Base-by-base conservation (phyloP, 2,888 invertebrate species). In the Ectemnius lituratus region DNA sequence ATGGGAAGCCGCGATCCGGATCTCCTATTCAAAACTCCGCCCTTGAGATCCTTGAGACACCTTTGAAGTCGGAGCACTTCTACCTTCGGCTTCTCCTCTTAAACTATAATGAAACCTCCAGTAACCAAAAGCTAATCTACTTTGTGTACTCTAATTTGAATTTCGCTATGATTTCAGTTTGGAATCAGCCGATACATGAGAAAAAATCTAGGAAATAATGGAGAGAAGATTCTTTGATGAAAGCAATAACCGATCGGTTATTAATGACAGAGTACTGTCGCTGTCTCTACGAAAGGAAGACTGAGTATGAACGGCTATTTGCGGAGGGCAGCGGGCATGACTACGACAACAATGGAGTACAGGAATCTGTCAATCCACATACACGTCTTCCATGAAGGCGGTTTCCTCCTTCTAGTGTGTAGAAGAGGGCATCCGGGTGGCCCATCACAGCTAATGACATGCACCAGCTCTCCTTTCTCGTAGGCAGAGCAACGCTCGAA, bases 311-410 rank as follows among this genome's bases (percentile, higher is more conserved):
- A 73, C 62, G 74, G 80, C 76, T 84, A 85, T 85, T 85, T 77
- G 79, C 79, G 82, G 85, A 82, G 87, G 82, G 86, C 88, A 87
- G 83, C 84, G 85, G 87, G 88, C 89, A 89, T 90, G 90, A 90
- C 90, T 88, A 83, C 82, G 82, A 85, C 82, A 88, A 90, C 88
- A 90, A 88, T 86, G 71, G 82, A 75, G 78, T 78, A 86, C 88
- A 89, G 88, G 89, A 87, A 90, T 89, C 88, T 87, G 90, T 89
- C 90, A 90, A 90, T 90, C 89, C 89, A 82, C 84, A 79, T 83
- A 83, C 78, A 85, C 87, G 87, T 89, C 90, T 85, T 87, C 84
- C 89, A 87, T 87, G 87, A 87, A 86, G 85, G 82, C 83, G 83
- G 86, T 80, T 89, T 88, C 88, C 88, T 89, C 71, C 82, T 85